phyloP scores from a whole-genome alignment of 2,888 invertebrate genomes.

The Folsomia manolachei region DNA sequence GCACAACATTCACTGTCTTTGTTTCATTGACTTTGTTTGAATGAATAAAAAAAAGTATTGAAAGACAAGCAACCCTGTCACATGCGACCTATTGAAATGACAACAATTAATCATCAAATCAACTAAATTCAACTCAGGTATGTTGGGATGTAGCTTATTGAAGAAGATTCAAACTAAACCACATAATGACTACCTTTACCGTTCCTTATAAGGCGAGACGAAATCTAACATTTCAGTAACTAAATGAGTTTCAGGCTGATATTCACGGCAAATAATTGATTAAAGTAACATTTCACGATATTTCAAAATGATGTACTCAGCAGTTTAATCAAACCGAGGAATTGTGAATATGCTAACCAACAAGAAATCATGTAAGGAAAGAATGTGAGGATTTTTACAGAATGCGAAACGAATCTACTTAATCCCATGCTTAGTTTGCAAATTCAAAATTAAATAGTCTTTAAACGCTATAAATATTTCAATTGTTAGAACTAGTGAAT shows the following conservation, averaged over 20 bases:
- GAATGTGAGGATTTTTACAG: not conserved
- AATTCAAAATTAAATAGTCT: no score
- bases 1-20: no score
- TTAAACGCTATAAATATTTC: no score
- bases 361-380: no score
- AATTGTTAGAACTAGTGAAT: not conserved
- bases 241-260: no score
- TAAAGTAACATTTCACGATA: not conserved
- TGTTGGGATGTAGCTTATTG: no score
- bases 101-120: constrained; percentile 5
- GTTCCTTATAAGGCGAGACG: not conserved
- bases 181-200: not conserved
- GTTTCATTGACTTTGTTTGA: not conserved
- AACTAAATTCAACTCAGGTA: no score
- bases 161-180: not conserved
- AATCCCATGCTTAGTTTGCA: not conserved
- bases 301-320: no score
- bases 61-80: not conserved
- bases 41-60: not conserved
- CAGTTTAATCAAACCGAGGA: no score
- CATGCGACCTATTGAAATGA: constrained; percentile 6
- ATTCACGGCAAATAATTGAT: no score
- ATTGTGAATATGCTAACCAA: not conserved
- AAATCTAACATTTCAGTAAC: no score
- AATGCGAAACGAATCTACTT: not conserved